Base-by-base conservation (phyloP, 2,888 invertebrate species). In the Hoplodrina ambigua region DNA sequence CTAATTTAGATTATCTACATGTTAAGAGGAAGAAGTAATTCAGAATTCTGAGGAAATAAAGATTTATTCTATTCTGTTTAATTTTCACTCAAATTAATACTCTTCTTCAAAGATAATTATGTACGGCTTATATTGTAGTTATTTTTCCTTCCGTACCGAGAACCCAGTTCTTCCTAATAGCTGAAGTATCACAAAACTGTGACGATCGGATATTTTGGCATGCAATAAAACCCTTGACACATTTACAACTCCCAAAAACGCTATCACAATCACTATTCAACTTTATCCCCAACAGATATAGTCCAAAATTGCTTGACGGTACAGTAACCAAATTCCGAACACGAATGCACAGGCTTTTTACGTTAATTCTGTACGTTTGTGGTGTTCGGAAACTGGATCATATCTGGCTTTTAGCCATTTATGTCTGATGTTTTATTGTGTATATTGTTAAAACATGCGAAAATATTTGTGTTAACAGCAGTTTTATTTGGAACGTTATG, bases 221-320 rank as follows among this genome's bases (percentile, higher is more conserved):
- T 71, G 62, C 74, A 80, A 82, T 72, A 82, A 82, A 80, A 72
- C 64, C 56, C 54, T 74, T 72, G 77, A 78, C 78, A 78, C 71
- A 69, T 81, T 74, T 80, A 70, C 69, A 50, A 56, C 20, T 54
- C 33, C 15, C 41, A 41, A 41, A 11, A 55, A 61, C 58, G 10
- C 53, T 6, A 3, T 0, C 6, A 49, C 52, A 50, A n/a, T 10
- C 44, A n/a, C 75, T 46, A 60, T 62, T 44, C 15, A 20, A 54
- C 77, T 71, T 58, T 77, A 8, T 10, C 0, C 0, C 1, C 0
- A 15, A 15, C 8, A 1, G 1, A 13, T 59, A 82, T 17, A 62
- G 54, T 49, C 3, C 25, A 60, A 69, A 67, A 60, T 82, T 19
- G 59, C 10, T 20, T 58, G 46, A 13, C 0, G 4, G 20, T 44